Conservation (phyloP, 2,888 invertebrate genomes). For the Lasioglossum lativentre region DNA sequence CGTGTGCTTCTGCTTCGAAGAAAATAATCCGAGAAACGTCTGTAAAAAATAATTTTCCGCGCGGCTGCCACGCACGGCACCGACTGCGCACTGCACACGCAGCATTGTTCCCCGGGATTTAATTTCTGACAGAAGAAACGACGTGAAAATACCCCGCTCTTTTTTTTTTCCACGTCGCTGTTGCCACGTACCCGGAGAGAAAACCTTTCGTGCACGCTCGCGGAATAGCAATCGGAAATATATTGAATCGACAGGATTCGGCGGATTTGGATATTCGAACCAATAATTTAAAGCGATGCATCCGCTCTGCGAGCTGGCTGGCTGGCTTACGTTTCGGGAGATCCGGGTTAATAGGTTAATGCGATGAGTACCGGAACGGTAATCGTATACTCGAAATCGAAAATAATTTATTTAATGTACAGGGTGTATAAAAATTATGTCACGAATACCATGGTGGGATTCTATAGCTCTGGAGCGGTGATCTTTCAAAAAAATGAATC, state of each 20-base stretch:
- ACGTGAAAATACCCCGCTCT: constrained; percentile 32
- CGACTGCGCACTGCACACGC: constrained; percentile 55
- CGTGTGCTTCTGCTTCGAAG: constrained; percentile 47
- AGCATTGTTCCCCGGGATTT: constrained; percentile 54
- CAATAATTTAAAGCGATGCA: not conserved
- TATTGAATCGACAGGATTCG: not conserved
- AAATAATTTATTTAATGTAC: no score
- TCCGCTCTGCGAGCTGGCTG: no score
- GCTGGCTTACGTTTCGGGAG: no score
- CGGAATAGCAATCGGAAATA: not conserved
- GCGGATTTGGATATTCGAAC: not conserved
- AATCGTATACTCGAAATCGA: no score
- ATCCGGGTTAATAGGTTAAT: no score
- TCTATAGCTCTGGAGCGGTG: no score
- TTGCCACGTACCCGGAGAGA: not conserved
- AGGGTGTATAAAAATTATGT: no score
- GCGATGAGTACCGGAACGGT: no score
- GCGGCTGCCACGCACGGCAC: constrained; percentile 31
- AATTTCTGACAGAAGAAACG: constrained; percentile 51
- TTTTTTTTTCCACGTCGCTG: no score
- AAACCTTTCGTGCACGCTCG: not conserved
- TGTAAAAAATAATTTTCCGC: constrained; percentile 62
- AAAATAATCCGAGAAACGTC: constrained; percentile 57
- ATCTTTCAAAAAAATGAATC: no score
- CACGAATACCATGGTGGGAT: no score